These are phyloP conservation scores for Mallateleia sp. DNA, from an alignment of 2,888 invertebrate genomes.

Conservation along the genomic window DNA sequence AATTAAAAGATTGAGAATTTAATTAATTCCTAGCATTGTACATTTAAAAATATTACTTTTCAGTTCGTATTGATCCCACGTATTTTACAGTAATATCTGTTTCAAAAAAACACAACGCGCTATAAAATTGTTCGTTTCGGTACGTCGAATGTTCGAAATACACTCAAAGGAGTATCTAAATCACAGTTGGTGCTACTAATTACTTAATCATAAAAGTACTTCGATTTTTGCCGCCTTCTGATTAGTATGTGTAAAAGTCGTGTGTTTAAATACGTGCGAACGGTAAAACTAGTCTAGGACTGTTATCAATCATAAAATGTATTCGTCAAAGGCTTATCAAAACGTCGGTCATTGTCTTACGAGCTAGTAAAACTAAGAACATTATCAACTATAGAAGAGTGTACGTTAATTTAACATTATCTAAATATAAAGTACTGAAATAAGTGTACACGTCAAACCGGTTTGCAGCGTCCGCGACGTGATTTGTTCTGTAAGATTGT, in stretches of 20 bases:
- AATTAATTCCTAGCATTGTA: no score
- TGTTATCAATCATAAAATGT: slow-evolving; percentile 45
- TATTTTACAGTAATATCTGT: slow-evolving; percentile 17
- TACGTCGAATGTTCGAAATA: slow-evolving; percentile 73
- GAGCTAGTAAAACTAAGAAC: background rate
- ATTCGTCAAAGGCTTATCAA: background rate
- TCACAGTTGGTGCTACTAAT: slow-evolving; percentile 90
- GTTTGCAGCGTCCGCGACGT: slow-evolving; percentile 56
- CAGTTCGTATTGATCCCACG: slow-evolving; percentile 1
- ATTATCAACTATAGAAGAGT: slow-evolving; percentile 30
- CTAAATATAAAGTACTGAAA: slow-evolving; percentile 22
- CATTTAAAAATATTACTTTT: slow-evolving; percentile 19
- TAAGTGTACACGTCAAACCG: slow-evolving; percentile 33
- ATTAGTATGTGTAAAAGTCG: slow-evolving; percentile 45
- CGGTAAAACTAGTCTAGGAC: slow-evolving; percentile 41
- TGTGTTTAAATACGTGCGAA: slow-evolving; percentile 42
- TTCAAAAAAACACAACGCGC: slow-evolving; percentile 17
- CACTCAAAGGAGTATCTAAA: slow-evolving; percentile 89
- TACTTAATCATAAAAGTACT: slow-evolving; percentile 85
- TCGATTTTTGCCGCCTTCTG: slow-evolving; percentile 67
- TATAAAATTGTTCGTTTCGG: slow-evolving; percentile 51
- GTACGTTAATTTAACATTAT: slow-evolving; percentile 35
- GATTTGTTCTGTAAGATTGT: no score
- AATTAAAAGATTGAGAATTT: no score
- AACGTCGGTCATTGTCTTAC: background rate